Percentiles rank a stretch among this genome's conserved stretches.
These are phyloP conservation scores for Petrophora chlorosata DNA, from an alignment of 2,888 invertebrate genomes.

Conservation along the genomic window DNA sequence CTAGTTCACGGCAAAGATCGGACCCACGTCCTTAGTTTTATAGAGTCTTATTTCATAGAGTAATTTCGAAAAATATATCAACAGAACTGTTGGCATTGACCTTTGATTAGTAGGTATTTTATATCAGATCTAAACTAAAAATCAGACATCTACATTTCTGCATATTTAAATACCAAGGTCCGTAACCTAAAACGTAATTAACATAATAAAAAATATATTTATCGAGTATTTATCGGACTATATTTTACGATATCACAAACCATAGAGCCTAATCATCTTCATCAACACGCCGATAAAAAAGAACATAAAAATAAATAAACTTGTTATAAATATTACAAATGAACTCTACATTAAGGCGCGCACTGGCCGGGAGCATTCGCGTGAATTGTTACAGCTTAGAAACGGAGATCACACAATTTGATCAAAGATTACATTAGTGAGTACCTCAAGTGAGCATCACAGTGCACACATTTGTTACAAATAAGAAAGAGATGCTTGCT, in stretches of 20 bases:
- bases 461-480: no score
- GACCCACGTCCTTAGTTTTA: no score
- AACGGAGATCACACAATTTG: not conserved
- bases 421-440: not conserved
- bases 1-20: no score
- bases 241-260: constrained; percentile 1
- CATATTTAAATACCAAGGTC: not conserved
- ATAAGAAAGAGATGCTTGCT: no score
- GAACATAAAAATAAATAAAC: no score
- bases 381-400: no score
- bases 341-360: no score
- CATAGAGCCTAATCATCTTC: not conserved
- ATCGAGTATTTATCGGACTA: constrained; percentile 1
- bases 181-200: not conserved
- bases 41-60: no score
- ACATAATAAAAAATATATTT: not conserved
- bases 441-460: no score
- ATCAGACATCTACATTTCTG: not conserved
- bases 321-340: no score
- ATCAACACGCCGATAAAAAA: not conserved
- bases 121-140: constrained; percentile 20
- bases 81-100: not conserved
- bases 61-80: no score
- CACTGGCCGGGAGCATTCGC: no score
- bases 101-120: constrained; percentile 9